Evolutionary conservation across 2,888 invertebrate genomes (phyloP), one percentile per base, ranked within the genome.

Genomic region (Apamea anceps): DNA sequence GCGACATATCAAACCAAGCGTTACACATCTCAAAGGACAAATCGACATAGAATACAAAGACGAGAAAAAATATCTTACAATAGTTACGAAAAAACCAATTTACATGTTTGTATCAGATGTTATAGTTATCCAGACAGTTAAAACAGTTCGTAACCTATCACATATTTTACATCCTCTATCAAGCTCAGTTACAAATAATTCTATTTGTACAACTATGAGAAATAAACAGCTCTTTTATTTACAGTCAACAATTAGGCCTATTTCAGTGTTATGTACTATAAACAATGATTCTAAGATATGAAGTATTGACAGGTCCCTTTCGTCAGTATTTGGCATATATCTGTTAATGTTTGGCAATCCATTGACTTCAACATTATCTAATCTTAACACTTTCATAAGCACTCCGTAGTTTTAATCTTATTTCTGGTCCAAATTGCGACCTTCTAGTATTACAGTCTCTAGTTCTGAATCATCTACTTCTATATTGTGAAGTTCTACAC

Each of bases 291-390:
- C 94, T 96, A 96, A 93, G 96, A 96, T 96, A 96, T 96, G 96
- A 95, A 96, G 93, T 94, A 93, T 94, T 88, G 93, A 94, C 92
- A 94, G 96, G 96, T 96, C 96, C 96, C 96, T 87, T 93, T 93
- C 91, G 91, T 94, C 92, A 91, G 85, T 91, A 91, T 95, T 96
- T 96, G 96, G 96, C 96, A 95, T 92, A 90, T 90, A 91, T 91
- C 92, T 93, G 91, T 91, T 92, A 91, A 91, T 79, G 87, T 95
- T 95, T 95, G 95, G 95, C 95, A 94, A 90, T 87, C 85, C 81
- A 80, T 81, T 82, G 81, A 89, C 87, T 89, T 88, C 89, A 87
- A 79, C 82, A 68, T 81, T 75, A 71, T 78, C 67, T 82, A 72
- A 84, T 70, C 70, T 81, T 81, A 87, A 85, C 88, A 85, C 83